Percentiles rank a stretch among this genome's conserved stretches.
These are phyloP conservation scores for Quadroppia sp. DNA, from an alignment of 2,888 invertebrate species.

Conservation along the genomic window DNA sequence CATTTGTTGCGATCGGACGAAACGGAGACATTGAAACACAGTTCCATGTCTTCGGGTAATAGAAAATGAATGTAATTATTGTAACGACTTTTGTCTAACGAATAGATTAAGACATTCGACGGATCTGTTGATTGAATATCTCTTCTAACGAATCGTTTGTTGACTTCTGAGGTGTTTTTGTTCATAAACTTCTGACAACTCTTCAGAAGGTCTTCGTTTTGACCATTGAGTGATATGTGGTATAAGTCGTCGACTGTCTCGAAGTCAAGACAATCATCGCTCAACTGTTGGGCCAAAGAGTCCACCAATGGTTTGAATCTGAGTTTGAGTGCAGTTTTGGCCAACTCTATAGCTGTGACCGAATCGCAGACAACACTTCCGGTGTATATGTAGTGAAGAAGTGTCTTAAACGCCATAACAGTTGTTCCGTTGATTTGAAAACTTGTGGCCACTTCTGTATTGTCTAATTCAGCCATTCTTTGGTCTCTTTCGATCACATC, in stretches of 20 bases:
- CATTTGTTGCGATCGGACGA: slow-evolving; percentile 15
- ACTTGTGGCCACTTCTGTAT: neutral
- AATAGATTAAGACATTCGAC: slow-evolving; percentile 3
- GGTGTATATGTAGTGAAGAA: slow-evolving; percentile 3
- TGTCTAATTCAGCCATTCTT: neutral
- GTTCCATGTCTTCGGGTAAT: neutral
- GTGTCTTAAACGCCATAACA: neutral
- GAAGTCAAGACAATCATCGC: neutral
- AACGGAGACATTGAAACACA: neutral
- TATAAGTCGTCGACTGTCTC: slow-evolving; percentile 18
- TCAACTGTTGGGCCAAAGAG: slow-evolving; percentile 20
- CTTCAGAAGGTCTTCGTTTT: neutral
- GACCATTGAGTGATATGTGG: neutral
- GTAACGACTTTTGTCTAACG: neutral
- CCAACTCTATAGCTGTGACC: slow-evolving; percentile 4
- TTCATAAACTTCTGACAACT: slow-evolving; percentile 4
- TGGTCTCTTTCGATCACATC: slow-evolving; percentile 2
- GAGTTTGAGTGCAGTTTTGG: slow-evolving; percentile 12
- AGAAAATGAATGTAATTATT: slow-evolving; percentile 23
- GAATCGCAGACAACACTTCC: neutral
- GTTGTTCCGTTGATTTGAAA: slow-evolving; percentile 32
- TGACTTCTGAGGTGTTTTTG: neutral
- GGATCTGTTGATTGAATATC: neutral
- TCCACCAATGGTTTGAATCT: slow-evolving; percentile 26
- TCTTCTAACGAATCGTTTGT: neutral